A percentile compares a stretch with the other conserved stretches of the same genome.
Conservation (phyloP, 2,888 invertebrate species). For the Strigamia transsilvanica region DNA sequence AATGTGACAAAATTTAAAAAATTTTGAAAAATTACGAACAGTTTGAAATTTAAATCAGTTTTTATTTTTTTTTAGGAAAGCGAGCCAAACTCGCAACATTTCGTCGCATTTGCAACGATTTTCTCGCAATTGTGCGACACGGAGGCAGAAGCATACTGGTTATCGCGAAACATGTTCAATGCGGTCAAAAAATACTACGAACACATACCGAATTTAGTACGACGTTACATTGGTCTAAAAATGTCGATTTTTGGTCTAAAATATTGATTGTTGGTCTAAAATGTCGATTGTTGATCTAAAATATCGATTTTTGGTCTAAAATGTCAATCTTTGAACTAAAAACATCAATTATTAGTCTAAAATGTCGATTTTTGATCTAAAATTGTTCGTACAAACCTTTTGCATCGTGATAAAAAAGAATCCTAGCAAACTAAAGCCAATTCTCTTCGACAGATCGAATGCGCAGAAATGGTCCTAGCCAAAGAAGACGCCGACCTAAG, state of each 20-base stretch:
- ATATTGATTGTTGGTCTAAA: too few species aligned
- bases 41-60: too few species aligned
- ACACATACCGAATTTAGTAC: neutral
- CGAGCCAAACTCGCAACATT: conserved; percentile 32
- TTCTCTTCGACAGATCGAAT: neutral
- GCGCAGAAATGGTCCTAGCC: conserved; percentile 66
- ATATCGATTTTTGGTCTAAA: too few species aligned
- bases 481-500: conserved; percentile 79
- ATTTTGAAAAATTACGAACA: too few species aligned
- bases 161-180: conserved; percentile 21
- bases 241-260: too few species aligned
- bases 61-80: conserved; percentile 30
- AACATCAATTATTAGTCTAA: too few species aligned
- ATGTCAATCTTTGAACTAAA: too few species aligned
- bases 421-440: neutral
- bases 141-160: conserved; percentile 46
- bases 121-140: neutral
- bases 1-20: neutral
- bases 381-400: too few species aligned
- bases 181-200: neutral
- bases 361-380: too few species aligned
- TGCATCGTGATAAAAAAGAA: neutral
- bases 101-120: conserved; percentile 20
- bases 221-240: too few species aligned
- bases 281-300: too few species aligned